A percentile compares a stretch with the other conserved stretches of the same genome.
phyloP scores from a whole-genome alignment of 2,113 vertebrate genomes.

The Panthera leo region DNA sequence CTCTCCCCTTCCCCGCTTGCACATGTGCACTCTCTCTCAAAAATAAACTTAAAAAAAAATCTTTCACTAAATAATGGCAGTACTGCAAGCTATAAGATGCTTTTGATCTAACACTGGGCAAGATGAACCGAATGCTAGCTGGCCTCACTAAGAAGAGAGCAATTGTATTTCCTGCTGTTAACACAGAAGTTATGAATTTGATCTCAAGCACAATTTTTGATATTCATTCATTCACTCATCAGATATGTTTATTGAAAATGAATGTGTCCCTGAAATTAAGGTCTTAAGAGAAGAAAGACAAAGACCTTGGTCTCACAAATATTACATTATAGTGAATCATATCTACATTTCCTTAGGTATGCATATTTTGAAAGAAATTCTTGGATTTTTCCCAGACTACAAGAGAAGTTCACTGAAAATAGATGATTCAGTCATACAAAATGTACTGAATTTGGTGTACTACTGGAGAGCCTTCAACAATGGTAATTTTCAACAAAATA shows the following conservation, averaged over 20 bases:
- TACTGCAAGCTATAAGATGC: not conserved
- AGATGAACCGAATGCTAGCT: not conserved
- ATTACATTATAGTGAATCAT: not conserved
- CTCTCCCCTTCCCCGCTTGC: no score
- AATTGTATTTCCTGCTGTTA: not conserved
- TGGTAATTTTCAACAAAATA: slow-evolving; percentile 1
- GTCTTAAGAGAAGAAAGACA: not conserved
- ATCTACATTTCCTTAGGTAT: not conserved
- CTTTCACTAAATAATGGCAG: not conserved
- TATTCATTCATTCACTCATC: not conserved
- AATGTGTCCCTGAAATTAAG: not conserved
- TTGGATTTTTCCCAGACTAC: not conserved
- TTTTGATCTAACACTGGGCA: not conserved
- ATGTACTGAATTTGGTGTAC: not conserved
- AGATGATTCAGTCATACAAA: slow-evolving; percentile 39
- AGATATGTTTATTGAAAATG: not conserved
- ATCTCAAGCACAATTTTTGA: not conserved
- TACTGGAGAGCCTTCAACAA: not conserved
- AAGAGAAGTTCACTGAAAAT: not conserved
- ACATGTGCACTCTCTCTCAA: no score
- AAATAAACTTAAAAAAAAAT: not conserved
- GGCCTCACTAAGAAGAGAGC: not conserved
- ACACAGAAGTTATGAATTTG: not conserved
- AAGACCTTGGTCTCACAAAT: not conserved
- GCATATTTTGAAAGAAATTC: slow-evolving; percentile 1